These are phyloP conservation scores for Bryconaethiops microstoma DNA, from an alignment of 2,797 vertebrate genomes.

Conservation along the genomic window DNA sequence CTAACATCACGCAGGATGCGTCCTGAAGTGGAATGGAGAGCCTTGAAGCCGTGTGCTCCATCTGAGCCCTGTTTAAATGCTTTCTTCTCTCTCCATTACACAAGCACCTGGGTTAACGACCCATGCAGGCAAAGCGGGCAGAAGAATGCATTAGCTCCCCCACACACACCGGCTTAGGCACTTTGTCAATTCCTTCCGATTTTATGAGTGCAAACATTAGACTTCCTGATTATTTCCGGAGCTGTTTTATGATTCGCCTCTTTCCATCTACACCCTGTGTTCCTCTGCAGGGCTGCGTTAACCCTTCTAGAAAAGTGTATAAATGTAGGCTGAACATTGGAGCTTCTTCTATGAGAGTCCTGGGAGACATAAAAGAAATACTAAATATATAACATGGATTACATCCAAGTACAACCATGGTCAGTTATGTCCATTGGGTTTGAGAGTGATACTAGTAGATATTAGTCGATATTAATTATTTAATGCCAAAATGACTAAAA, in stretches of 20 bases:
- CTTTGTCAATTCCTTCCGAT: conserved; percentile 28
- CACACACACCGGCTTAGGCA: conserved; percentile 18
- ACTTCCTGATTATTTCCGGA: conserved; percentile 17
- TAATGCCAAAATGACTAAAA: too few species aligned
- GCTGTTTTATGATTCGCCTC: not conserved
- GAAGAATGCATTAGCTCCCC: conserved; percentile 37
- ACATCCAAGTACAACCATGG: too few species aligned
- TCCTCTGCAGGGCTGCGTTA: not conserved
- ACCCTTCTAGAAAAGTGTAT: not conserved
- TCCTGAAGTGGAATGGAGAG: conserved; percentile 7
- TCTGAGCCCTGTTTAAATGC: conserved; percentile 39
- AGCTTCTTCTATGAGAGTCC: too few species aligned
- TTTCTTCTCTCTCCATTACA: conserved; percentile 54
- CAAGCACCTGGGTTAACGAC: conserved; percentile 51
- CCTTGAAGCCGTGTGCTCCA: not conserved
- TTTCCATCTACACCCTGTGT: not conserved
- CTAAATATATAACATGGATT: too few species aligned
- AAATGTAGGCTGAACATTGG: too few species aligned
- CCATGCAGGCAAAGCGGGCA: conserved; percentile 24
- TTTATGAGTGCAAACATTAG: conserved; percentile 22
- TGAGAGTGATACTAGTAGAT: too few species aligned
- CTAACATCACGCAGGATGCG: not conserved
- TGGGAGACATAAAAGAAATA: too few species aligned
- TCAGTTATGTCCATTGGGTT: too few species aligned
- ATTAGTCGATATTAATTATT: too few species aligned